Conservation (phyloP, 2,113 vertebrate species). For the Pygoscelis antarcticus region DNA sequence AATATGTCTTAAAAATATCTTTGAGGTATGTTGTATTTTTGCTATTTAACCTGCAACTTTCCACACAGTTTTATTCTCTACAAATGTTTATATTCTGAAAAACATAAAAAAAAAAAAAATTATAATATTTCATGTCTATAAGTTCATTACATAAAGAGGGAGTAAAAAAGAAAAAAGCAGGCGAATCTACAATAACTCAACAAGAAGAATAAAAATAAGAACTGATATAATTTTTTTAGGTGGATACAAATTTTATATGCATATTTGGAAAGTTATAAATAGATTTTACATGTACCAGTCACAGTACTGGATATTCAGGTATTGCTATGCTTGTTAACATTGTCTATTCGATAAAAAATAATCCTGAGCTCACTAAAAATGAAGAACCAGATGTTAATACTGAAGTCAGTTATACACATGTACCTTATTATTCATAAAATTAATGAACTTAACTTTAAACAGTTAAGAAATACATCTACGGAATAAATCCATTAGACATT, state of each 20-base stretch:
- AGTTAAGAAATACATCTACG: background rate
- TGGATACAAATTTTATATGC: background rate
- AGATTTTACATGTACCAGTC: background rate
- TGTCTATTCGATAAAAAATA: background rate
- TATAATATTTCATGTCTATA: background rate
- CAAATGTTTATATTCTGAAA: background rate
- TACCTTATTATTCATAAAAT: background rate
- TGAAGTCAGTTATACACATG: background rate
- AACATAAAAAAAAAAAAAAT: background rate
- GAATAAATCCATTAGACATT: background rate
- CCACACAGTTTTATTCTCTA: background rate
- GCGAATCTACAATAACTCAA: background rate
- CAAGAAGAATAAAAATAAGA: background rate
- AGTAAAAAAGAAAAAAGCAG: background rate
- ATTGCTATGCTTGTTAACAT: background rate
- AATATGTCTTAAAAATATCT: background rate
- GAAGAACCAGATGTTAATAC: background rate
- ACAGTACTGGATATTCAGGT: background rate
- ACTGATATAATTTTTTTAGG: background rate
- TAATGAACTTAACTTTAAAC: background rate
- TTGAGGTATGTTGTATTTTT: background rate
- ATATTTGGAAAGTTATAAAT: background rate
- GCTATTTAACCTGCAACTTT: background rate
- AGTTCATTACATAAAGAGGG: background rate
- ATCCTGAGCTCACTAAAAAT: background rate